These are phyloP conservation scores for Dermochelys coriacea DNA, from an alignment of 2,797 vertebrate species.

Conservation along the genomic window DNA sequence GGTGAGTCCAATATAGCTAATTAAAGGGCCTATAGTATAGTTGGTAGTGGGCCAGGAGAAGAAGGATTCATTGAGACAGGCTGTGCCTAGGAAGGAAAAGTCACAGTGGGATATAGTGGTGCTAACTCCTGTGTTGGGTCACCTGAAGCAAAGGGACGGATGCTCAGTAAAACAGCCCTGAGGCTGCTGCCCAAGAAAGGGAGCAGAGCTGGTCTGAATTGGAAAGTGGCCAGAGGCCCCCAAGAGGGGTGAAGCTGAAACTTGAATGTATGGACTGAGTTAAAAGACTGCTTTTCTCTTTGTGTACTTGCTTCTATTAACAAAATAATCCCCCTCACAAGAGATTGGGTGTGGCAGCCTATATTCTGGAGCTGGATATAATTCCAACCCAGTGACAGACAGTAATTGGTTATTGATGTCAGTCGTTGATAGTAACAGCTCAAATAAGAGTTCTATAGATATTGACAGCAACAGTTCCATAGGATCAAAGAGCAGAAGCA, in stretches of 20 bases:
- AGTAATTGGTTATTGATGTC: neutral
- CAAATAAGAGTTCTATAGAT: neutral
- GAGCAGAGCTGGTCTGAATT: neutral
- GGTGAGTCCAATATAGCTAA: neutral
- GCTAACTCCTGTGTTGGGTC: neutral
- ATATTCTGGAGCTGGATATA: neutral
- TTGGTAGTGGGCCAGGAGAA: neutral
- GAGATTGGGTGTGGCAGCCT: neutral
- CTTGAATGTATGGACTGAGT: neutral
- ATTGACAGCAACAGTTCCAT: neutral
- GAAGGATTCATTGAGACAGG: neutral
- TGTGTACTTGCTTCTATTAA: neutral
- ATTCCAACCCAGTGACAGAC: neutral
- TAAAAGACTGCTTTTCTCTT: neutral
- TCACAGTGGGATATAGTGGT: neutral
- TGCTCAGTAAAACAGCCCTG: neutral
- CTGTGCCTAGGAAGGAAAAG: neutral
- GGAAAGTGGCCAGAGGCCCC: neutral
- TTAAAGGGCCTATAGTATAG: neutral
- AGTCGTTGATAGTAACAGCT: neutral
- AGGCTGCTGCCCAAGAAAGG: neutral
- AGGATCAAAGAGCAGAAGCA: neutral
- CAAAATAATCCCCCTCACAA: neutral
- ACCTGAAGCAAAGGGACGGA: neutral
- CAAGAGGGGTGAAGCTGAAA: neutral